phyloP scores from a whole-genome alignment of 2,113 vertebrate species.

The Lanius collurio region DNA sequence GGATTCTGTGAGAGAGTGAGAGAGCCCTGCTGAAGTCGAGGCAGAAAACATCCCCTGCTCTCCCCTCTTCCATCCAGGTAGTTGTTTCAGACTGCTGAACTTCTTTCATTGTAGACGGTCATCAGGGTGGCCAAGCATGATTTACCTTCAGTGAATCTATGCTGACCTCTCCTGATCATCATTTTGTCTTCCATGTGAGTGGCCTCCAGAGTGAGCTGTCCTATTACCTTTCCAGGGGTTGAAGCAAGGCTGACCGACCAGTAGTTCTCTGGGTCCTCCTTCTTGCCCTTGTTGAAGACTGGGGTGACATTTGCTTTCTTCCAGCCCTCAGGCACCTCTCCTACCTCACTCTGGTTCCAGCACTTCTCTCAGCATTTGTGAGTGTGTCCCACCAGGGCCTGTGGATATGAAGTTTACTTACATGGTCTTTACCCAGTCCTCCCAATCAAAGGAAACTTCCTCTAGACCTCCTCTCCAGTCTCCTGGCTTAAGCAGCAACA shows the following conservation, averaged over 20 bases:
- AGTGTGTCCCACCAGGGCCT: background rate
- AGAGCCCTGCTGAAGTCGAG: background rate
- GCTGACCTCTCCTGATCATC: background rate
- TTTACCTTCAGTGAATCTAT: background rate
- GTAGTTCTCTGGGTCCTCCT: background rate
- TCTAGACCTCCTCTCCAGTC: fast-evolving
- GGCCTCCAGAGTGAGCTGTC: background rate
- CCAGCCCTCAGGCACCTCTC: background rate
- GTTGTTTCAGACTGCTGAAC: background rate
- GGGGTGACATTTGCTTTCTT: background rate
- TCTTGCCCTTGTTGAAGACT: background rate
- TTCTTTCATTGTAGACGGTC: background rate
- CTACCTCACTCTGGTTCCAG: background rate
- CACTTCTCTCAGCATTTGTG: background rate
- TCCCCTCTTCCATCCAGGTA: background rate
- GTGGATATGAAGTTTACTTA: background rate
- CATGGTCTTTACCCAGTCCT: background rate
- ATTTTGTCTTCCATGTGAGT: background rate
- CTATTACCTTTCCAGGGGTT: background rate
- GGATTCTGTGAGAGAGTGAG: background rate
- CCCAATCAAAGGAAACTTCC: background rate
- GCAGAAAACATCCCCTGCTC: background rate
- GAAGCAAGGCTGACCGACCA: background rate
- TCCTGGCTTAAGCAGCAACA: background rate
- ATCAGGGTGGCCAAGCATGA: background rate